These are phyloP conservation scores for Eira barbara DNA, from an alignment of 2,113 vertebrate genomes.

Conservation along the genomic window DNA sequence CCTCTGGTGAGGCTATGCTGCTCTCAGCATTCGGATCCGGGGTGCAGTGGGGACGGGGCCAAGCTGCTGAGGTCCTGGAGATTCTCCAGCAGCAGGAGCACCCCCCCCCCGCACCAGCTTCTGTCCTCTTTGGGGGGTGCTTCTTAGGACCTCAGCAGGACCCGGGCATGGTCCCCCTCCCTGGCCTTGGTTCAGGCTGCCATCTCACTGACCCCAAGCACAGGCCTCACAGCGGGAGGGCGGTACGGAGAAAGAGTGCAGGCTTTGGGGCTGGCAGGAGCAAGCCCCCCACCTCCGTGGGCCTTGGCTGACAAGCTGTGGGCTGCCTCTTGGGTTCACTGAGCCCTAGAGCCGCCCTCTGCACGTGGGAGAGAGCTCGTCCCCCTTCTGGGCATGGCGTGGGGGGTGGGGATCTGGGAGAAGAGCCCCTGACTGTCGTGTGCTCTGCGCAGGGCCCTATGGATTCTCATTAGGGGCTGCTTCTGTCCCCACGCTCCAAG, in stretches of 20 bases:
- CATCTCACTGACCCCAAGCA: not conserved
- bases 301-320: not conserved
- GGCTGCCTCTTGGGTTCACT: not conserved
- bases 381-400: fast-evolving
- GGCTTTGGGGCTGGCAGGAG: not conserved
- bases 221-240: not conserved
- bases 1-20: not conserved
- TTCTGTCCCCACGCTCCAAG: not conserved
- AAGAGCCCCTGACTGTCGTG: fast-evolving
- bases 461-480: not conserved
- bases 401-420: not conserved
- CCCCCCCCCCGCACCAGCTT: not conserved
- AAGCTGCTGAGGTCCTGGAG: too few species aligned
- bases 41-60: fast-evolving
- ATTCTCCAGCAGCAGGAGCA: not conserved
- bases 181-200: not conserved
- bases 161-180: not conserved
- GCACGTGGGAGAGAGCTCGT: fast-evolving
- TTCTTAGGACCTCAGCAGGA: not conserved
- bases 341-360: not conserved
- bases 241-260: not conserved
- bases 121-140: not conserved
- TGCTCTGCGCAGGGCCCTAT: not conserved
- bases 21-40: not conserved
- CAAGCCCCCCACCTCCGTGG: not conserved